phyloP scores from a whole-genome alignment of 2,113 vertebrate species.

The Turnix velox region DNA sequence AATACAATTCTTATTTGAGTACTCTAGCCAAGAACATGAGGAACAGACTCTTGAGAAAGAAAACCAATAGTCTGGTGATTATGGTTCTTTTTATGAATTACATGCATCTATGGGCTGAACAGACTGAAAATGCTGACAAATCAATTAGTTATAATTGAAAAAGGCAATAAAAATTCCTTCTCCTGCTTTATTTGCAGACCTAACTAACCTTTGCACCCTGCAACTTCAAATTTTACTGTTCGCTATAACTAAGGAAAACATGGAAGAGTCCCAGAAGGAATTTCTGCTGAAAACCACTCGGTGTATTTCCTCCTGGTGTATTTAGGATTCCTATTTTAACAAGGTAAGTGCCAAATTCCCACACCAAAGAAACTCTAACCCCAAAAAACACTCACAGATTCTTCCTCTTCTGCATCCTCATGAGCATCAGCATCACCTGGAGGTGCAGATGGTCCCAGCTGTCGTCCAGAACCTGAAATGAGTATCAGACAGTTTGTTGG shows the following conservation, averaged over 20 bases:
- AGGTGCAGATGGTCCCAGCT: conserved; percentile 60
- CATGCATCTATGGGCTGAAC: not conserved
- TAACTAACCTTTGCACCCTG: not conserved
- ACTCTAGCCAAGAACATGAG: not conserved
- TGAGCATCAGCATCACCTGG: conserved; percentile 47
- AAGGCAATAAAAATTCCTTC: not conserved
- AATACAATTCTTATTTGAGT: not conserved
- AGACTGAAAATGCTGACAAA: not conserved
- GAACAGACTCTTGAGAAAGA: not conserved
- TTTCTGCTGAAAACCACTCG: not conserved
- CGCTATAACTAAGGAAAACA: not conserved
- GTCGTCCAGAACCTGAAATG: conserved; percentile 69
- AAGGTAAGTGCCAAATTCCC: not conserved
- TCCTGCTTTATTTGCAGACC: not conserved
- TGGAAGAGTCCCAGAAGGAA: not conserved
- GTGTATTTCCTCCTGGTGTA: not conserved
- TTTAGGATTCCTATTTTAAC: not conserved
- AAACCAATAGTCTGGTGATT: not conserved
- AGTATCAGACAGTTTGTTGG: not conserved
- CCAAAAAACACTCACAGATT: conserved; percentile 61
- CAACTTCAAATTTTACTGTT: not conserved
- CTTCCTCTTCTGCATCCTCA: conserved; percentile 54
- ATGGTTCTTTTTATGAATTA: not conserved
- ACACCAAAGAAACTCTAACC: not conserved
- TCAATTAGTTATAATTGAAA: not conserved